phyloP scores from a whole-genome alignment of 2,797 vertebrate species.

The Myiotriccus ornatus region DNA sequence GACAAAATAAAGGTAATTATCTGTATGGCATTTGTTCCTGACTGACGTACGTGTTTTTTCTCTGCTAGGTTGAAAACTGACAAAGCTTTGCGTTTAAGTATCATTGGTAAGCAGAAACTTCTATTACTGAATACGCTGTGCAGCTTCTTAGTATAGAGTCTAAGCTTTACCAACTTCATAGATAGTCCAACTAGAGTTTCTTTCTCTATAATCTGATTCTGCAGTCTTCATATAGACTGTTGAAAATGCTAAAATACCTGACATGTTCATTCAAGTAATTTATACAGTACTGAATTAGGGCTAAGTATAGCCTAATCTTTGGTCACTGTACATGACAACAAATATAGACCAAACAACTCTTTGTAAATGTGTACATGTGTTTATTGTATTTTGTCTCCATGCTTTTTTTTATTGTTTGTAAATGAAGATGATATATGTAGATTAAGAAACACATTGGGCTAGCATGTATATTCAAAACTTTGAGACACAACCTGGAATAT shows the following conservation, averaged over 20 bases:
- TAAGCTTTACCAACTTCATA: not conserved
- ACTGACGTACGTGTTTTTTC: not conserved
- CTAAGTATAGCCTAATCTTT: not conserved
- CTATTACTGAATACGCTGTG: not conserved
- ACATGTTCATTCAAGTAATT: not conserved
- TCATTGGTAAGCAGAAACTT: constrained; percentile 78
- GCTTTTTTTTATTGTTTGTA: not conserved
- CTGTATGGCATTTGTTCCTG: not conserved
- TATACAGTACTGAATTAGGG: not conserved
- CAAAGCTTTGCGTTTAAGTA: constrained; percentile 86
- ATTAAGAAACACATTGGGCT: not conserved
- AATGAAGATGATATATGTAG: not conserved
- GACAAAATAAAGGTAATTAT: not conserved
- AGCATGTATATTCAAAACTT: not conserved
- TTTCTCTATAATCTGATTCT: not conserved
- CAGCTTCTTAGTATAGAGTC: not conserved
- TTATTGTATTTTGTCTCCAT: not conserved
- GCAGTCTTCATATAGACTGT: not conserved
- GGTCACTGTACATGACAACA: not conserved
- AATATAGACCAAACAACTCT: not conserved
- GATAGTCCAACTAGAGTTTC: not conserved
- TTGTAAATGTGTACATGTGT: not conserved
- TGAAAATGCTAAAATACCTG: not conserved
- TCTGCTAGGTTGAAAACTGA: constrained; percentile 82
- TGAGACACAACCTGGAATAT: not conserved